phyloP scores from a whole-genome alignment of 2,888 invertebrate species.

The Ornithoptera priamus region DNA sequence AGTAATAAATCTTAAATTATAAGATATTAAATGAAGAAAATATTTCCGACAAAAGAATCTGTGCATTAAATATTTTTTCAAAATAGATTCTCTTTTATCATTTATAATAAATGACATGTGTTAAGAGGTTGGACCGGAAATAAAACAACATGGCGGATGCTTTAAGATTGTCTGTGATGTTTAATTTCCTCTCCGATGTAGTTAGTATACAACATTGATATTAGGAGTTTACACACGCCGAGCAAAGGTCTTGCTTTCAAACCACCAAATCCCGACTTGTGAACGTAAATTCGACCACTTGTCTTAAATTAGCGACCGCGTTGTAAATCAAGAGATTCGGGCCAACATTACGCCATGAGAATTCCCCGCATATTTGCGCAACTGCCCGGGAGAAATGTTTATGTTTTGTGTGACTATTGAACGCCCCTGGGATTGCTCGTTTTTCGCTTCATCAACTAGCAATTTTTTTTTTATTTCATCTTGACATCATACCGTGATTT shows the following conservation, averaged over 20 bases:
- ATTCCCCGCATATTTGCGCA: slow-evolving; percentile 55
- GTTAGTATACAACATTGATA: slow-evolving; percentile 11
- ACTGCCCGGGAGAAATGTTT: slow-evolving; percentile 43
- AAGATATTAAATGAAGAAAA: not conserved
- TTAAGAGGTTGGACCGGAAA: slow-evolving; percentile 26
- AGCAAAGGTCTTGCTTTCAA: slow-evolving; percentile 13
- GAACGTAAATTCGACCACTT: slow-evolving; percentile 53
- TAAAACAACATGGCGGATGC: slow-evolving; percentile 14
- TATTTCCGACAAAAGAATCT: not conserved
- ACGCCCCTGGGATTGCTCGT: slow-evolving; percentile 10
- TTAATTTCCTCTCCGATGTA: slow-evolving; percentile 17
- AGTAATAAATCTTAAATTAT: not conserved
- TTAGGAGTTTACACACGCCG: slow-evolving; percentile 5
- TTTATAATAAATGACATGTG: slow-evolving; percentile 12
- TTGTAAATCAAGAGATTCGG: slow-evolving; percentile 65
- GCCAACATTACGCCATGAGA: slow-evolving; percentile 58
- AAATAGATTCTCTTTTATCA: slow-evolving; percentile 16
- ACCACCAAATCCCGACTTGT: slow-evolving; percentile 25
- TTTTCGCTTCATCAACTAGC: slow-evolving; percentile 12
- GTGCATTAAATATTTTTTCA: not conserved
- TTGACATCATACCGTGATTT: slow-evolving; percentile 26
- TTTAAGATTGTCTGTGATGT: slow-evolving; percentile 23
- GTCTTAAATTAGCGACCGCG: slow-evolving; percentile 62
- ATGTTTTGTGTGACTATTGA: slow-evolving; percentile 32
- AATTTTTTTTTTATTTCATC: slow-evolving; percentile 10